These are phyloP conservation scores for Ploceus nigricollis DNA, from an alignment of 2,113 vertebrate species.

Conservation along the genomic window DNA sequence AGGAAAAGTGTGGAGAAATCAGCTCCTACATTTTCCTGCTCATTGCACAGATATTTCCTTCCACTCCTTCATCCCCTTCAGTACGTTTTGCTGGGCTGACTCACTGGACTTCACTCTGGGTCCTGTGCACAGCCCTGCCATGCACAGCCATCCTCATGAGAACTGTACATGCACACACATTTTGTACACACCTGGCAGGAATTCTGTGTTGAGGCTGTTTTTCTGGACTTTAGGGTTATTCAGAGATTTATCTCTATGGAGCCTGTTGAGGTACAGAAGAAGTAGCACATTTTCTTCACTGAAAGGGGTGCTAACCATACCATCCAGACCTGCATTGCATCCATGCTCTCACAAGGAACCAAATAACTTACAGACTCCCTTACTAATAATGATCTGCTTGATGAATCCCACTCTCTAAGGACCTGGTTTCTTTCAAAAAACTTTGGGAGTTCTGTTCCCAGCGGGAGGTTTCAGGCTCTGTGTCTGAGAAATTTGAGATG, in stretches of 20 bases:
- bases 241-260: neutral
- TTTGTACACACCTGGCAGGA: neutral
- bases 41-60: neutral
- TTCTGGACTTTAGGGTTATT: neutral
- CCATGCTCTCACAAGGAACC: neutral
- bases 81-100: neutral
- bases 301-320: neutral
- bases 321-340: neutral
- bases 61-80: neutral
- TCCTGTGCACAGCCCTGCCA: neutral
- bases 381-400: neutral
- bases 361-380: neutral
- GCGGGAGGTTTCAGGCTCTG: neutral
- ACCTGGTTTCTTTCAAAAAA: neutral
- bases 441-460: neutral
- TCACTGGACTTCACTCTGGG: neutral
- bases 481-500: neutral
- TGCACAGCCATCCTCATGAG: rapidly evolving
- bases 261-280: neutral
- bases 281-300: neutral
- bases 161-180: too few relatives aligned
- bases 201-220: neutral
- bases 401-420: neutral
- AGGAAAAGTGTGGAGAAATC: neutral
- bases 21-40: neutral